phyloP scores from a whole-genome alignment of 2,113 vertebrate genomes.

The Hipposideros armiger region DNA sequence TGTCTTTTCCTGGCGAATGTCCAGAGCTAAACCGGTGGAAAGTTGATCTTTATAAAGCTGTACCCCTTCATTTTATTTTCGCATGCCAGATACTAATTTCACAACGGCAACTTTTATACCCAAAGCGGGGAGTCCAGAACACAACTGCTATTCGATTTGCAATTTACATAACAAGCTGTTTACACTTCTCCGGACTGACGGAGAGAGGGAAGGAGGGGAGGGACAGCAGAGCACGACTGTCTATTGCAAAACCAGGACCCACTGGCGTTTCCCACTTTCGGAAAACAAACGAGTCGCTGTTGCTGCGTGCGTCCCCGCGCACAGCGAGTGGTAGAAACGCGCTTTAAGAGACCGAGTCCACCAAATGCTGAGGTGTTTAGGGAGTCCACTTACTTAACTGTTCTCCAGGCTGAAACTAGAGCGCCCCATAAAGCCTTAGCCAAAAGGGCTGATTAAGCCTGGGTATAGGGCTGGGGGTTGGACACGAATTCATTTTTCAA shows the following conservation, averaged over 20 bases:
- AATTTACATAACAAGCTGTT: conserved; percentile 64
- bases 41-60: conserved; percentile 54
- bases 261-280: not conserved
- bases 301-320: not conserved
- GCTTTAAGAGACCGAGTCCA: not conserved
- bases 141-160: conserved; percentile 4
- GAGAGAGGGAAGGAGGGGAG: not conserved
- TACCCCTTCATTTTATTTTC: not conserved
- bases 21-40: conserved; percentile 49
- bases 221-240: not conserved
- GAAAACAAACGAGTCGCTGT: conserved; percentile 19
- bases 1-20: conserved; percentile 73
- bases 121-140: conserved; percentile 54
- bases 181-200: conserved; percentile 39
- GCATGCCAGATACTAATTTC: conserved; percentile 61
- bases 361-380: not conserved
- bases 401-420: not conserved
- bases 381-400: not conserved
- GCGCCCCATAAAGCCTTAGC: not conserved
- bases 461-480: not conserved
- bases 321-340: not conserved
- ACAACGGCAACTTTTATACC: conserved; percentile 79
- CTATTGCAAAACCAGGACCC: not conserved
- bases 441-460: not conserved
- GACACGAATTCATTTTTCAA: not conserved